Evolutionary conservation across 2,888 invertebrate species (phyloP).

Genomic region (Diarsia brunnea): DNA sequence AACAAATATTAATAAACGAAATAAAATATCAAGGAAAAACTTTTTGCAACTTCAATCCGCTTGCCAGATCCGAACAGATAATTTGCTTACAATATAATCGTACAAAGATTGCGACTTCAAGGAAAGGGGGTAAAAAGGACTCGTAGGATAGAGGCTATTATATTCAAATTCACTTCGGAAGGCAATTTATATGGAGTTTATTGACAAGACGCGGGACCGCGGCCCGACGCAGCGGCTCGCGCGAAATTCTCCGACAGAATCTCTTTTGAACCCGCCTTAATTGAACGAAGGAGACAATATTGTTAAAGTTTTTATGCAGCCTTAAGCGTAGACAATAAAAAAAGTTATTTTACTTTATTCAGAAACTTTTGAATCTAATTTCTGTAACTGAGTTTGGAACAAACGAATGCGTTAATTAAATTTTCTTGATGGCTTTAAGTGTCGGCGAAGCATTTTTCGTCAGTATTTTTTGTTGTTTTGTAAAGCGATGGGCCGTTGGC

Average conservation of each 20-base stretch:
- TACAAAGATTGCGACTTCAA: conserved; percentile 87
- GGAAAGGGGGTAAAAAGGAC: conserved; percentile 86
- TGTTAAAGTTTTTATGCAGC: conserved; percentile 81
- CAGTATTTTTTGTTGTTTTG: conserved; percentile 65
- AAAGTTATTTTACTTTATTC: conserved; percentile 54
- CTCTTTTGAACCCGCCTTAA: conserved; percentile 83
- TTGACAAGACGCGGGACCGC: conserved; percentile 86
- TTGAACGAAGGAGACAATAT: conserved; percentile 86
- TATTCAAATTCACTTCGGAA: conserved; percentile 89
- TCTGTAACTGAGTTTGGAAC: conserved; percentile 39
- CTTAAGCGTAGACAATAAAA: conserved; percentile 67
- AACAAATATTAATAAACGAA: conserved; percentile 70
- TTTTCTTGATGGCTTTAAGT: conserved; percentile 52
- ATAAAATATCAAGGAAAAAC: conserved; percentile 73
- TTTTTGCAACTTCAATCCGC: conserved; percentile 76
- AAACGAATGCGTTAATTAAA: conserved; percentile 53
- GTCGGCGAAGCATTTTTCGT: conserved; percentile 63
- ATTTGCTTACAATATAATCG: conserved; percentile 91
- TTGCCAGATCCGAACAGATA: conserved; percentile 88
- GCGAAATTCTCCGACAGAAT: conserved; percentile 87
- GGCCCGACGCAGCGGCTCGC: conserved; percentile 74
- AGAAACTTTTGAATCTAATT: conserved; percentile 52
- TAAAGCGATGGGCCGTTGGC: conserved; percentile 48
- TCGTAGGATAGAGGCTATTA: conserved; percentile 86
- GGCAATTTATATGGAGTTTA: conserved; percentile 90